These are phyloP conservation scores for Epinephelus malabaricus DNA, from an alignment of 2,797 vertebrate species.

Conservation along the genomic window DNA sequence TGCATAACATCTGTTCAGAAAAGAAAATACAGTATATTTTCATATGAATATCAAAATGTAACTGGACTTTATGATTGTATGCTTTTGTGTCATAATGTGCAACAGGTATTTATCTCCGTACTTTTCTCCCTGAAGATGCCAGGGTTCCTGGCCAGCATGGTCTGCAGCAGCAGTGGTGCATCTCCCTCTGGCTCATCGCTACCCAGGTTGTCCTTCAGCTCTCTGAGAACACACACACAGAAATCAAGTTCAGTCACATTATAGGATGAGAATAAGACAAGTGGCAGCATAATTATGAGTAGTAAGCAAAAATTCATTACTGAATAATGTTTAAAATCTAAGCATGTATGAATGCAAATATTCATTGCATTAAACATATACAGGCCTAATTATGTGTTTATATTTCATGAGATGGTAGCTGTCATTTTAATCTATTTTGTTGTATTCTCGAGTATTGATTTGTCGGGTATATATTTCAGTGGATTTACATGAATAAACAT, in stretches of 20 bases:
- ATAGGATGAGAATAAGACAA: neutral
- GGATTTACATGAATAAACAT: neutral
- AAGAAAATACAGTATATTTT: constrained; percentile 4
- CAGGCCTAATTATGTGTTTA: neutral
- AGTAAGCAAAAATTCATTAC: neutral
- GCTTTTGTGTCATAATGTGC: neutral
- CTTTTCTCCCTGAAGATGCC: constrained; percentile 99
- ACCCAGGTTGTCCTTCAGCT: constrained; percentile 98
- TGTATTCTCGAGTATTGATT: neutral
- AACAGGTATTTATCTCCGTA: constrained; percentile 80
- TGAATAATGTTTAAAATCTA: neutral
- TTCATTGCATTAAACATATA: neutral
- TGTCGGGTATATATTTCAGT: neutral
- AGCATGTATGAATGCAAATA: neutral
- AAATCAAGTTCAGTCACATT: neutral
- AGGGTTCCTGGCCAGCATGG: constrained; percentile 97
- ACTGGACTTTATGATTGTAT: neutral
- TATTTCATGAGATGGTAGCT: neutral
- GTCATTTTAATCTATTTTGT: neutral
- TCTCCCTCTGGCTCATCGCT: constrained; percentile 99
- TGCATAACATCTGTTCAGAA: constrained; percentile 90
- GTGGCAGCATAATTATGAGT: neutral
- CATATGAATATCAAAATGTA: neutral
- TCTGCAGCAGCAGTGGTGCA: constrained; percentile 96
- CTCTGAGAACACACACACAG: constrained; percentile 84